These are phyloP conservation scores for Tachysurus fulvidraco DNA, from an alignment of 2,113 vertebrate species.

Conservation along the genomic window DNA sequence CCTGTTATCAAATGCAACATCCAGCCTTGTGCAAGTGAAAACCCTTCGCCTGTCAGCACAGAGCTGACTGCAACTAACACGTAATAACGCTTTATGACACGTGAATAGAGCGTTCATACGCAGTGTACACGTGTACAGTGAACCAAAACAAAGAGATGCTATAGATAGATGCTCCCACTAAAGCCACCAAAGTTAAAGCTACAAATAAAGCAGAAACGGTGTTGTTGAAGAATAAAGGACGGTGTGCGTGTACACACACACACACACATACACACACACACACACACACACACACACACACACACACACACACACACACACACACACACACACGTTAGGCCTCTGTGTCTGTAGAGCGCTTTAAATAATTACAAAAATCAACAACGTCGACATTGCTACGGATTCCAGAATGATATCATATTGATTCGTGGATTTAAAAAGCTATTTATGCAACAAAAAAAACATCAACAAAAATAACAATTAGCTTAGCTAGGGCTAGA, in stretches of 20 bases:
- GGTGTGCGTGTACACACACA: neutral
- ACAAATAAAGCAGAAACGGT: neutral
- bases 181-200: too few species aligned
- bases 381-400: neutral
- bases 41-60: neutral
- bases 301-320: too few species aligned
- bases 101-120: neutral
- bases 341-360: neutral
- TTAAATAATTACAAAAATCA: neutral
- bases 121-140: neutral
- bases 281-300: too few species aligned
- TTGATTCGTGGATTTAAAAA: neutral
- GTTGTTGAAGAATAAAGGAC: neutral
- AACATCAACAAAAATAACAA: too few species aligned
- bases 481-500: neutral
- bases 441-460: neutral
- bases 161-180: too few species aligned
- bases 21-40: neutral
- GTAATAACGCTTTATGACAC: neutral
- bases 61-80: neutral
- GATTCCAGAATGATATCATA: neutral
- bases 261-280: too few species aligned
- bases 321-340: neutral
- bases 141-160: constrained; percentile 20
- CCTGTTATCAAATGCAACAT: neutral